Percentiles rank a stretch among this genome's conserved stretches.
Conservation (phyloP, 2,888 invertebrate genomes). For the Spicauda simplicius region DNA sequence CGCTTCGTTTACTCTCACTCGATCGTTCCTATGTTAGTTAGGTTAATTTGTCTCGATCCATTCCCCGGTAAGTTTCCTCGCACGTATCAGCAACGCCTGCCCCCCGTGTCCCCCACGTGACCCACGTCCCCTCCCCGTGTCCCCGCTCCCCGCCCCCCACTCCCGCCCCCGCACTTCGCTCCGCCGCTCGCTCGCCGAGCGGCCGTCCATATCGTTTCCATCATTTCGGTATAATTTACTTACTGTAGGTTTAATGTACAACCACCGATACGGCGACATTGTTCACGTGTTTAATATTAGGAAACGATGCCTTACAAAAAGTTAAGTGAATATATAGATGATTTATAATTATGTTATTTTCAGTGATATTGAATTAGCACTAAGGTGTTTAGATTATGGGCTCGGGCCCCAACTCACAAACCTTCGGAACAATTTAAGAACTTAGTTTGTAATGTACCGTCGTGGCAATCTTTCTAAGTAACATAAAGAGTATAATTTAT, state of each 20-base stretch:
- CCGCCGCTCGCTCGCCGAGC: neutral
- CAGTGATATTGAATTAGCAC: conserved; percentile 72
- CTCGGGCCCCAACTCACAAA: conserved; percentile 67
- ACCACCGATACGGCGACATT: conserved; percentile 76
- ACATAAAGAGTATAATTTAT: conserved; percentile 84
- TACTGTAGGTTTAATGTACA: conserved; percentile 75
- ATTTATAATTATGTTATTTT: conserved; percentile 81
- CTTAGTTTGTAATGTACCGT: conserved; percentile 82
- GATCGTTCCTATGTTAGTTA: conserved; percentile 80
- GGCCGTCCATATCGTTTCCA: conserved; percentile 52
- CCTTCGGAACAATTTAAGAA: conserved; percentile 82
- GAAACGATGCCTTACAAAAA: conserved; percentile 81
- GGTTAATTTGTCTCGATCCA: conserved; percentile 75
- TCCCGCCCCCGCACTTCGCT: conserved; percentile 37
- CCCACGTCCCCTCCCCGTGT: conserved; percentile 44
- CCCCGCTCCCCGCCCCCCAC: conserved; percentile 42
- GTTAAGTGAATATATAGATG: conserved; percentile 81
- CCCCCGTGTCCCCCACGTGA: conserved; percentile 47
- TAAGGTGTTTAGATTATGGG: conserved; percentile 63
- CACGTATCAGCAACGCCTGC: conserved; percentile 37
- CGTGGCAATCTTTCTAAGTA: conserved; percentile 82
- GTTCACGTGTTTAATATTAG: conserved; percentile 81
- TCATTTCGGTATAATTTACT: conserved; percentile 61
- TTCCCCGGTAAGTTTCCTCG: conserved; percentile 56
- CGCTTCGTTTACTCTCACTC: conserved; percentile 52